phyloP scores from a whole-genome alignment of 1,140 invertebrate species.

The Ganaspis sp. region DNA sequence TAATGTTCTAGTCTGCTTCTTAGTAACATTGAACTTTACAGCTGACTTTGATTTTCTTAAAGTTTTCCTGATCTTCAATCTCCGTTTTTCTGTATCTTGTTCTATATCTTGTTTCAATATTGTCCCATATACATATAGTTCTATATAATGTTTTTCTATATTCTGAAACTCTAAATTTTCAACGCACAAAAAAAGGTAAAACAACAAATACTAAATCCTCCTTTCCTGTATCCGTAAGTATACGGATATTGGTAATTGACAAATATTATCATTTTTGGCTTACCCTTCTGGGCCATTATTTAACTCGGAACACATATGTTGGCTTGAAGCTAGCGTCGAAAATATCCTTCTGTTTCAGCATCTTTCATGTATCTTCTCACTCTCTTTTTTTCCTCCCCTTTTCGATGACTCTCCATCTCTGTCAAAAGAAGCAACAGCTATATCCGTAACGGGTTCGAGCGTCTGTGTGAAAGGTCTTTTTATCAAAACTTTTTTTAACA shows the following conservation, averaged over 20 bases:
- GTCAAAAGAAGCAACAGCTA: slow-evolving; percentile 50
- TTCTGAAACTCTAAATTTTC: too few relatives aligned
- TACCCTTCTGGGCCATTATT: slow-evolving; percentile 14
- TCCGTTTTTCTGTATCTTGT: too few relatives aligned
- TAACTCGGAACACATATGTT: slow-evolving; percentile 51
- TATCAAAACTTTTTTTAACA: slow-evolving; percentile 47
- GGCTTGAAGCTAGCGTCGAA: slow-evolving; percentile 52
- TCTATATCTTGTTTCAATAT: too few relatives aligned
- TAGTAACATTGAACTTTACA: too few relatives aligned
- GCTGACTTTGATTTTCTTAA: too few relatives aligned
- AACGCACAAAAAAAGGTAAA: background rate
- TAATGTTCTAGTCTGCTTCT: background rate
- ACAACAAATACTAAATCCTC: background rate
- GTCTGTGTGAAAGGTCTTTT: slow-evolving; percentile 56
- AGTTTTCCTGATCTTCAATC: too few relatives aligned
- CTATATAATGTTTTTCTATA: too few relatives aligned
- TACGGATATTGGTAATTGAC: too few relatives aligned
- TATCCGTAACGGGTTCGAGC: slow-evolving; percentile 59
- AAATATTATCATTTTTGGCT: background rate
- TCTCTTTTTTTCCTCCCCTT: slow-evolving; percentile 34
- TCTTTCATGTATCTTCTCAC: slow-evolving; percentile 39
- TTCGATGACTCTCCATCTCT: slow-evolving; percentile 29
- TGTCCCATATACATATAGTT: too few relatives aligned
- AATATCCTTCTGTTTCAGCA: slow-evolving; percentile 53
- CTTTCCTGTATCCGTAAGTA: background rate